Percentiles rank a stretch among this genome's conserved stretches.
These are phyloP conservation scores for Metaphire vulgaris DNA, from an alignment of 1,140 invertebrate species.

Conservation along the genomic window DNA sequence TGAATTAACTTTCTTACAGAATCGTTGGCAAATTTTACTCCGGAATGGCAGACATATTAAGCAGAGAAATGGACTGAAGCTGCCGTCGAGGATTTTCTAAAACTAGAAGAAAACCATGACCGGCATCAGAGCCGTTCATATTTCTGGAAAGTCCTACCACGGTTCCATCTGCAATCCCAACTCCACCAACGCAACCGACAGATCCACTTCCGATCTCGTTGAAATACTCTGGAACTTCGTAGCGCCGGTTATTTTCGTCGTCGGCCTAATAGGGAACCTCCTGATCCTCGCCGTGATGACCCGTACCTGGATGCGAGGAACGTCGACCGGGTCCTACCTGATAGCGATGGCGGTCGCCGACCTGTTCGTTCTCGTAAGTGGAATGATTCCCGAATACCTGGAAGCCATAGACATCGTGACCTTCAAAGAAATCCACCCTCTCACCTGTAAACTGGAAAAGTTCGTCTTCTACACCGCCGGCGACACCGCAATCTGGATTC, in stretches of 20 bases:
- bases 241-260: conserved; percentile 37
- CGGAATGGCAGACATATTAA: too few relatives aligned
- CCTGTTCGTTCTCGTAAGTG: conserved; percentile 42
- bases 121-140: too few relatives aligned
- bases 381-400: conserved; percentile 33
- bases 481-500: conserved; percentile 33
- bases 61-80: too few relatives aligned
- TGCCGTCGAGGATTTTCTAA: too few relatives aligned
- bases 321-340: conserved; percentile 46
- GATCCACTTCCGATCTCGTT: not conserved
- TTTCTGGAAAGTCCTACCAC: too few relatives aligned
- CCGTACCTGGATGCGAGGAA: conserved; percentile 38
- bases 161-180: too few relatives aligned
- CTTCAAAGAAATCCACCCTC: conserved; percentile 15
- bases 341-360: conserved; percentile 46
- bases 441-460: conserved; percentile 31
- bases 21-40: too few relatives aligned
- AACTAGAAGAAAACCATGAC: too few relatives aligned
- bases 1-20: too few relatives aligned
- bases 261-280: conserved; percentile 43
- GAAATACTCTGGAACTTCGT: conserved; percentile 32
- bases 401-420: not conserved
- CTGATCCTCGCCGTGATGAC: conserved; percentile 41
- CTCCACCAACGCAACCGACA: not conserved
- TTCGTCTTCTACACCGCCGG: conserved; percentile 29